A percentile compares a stretch with the other conserved stretches of the same genome.
These are phyloP conservation scores for Schizopygopsis pylzovi DNA, from an alignment of 2,797 vertebrate species.

Conservation along the genomic window DNA sequence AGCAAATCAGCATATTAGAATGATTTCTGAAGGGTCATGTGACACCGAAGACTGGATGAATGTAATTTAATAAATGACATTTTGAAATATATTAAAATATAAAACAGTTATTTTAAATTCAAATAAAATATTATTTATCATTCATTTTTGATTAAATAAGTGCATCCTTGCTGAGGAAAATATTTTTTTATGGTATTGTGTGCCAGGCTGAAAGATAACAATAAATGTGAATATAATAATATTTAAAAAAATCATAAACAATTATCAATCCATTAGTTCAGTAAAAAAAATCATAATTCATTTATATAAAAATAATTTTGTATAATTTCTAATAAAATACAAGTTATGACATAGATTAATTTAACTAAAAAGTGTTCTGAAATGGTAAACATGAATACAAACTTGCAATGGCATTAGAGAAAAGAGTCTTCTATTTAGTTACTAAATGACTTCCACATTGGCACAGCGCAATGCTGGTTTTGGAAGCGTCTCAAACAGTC, in stretches of 20 bases:
- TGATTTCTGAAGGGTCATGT: no score
- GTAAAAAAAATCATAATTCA: not conserved
- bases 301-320: no score
- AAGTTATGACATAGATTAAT: not conserved
- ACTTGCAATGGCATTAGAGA: not conserved
- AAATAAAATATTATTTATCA: not conserved
- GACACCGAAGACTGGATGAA: no score
- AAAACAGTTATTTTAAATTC: no score
- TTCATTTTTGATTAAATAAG: not conserved
- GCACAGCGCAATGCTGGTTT: constrained; percentile 21
- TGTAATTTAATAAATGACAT: no score
- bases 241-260: no score
- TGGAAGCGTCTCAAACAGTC: constrained; percentile 22
- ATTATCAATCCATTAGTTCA: not conserved
- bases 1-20: no score
- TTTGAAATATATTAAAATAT: no score
- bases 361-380: not conserved
- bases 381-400: constrained; percentile 15
- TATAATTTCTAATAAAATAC: not conserved
- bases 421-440: not conserved
- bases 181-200: no score
- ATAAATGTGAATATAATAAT: not conserved
- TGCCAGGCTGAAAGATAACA: not conserved
- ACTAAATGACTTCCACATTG: constrained; percentile 27
- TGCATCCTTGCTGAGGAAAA: not conserved